Evolutionary conservation across 1,140 invertebrate species (phyloP), one percentile per base, ranked within the genome.

Genomic region (Wasmannia auropunctata): DNA sequence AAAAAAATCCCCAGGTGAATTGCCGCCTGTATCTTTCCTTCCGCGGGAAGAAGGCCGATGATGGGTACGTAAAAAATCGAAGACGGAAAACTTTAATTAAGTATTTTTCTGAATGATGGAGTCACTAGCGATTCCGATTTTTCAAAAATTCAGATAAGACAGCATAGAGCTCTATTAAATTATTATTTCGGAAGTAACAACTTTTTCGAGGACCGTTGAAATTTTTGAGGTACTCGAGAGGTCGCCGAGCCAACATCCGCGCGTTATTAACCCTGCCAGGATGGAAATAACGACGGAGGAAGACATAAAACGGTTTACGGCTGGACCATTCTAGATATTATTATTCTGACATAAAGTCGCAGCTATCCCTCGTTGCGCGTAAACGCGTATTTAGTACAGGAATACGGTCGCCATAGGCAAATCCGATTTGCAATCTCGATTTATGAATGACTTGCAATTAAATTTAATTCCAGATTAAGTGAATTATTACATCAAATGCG

Each of bases 321-420:
- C 31, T 43, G 75, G 6, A 19, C 56, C 31, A 49, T 62, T 43
- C 16, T 37, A n/a, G 51, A 74, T 74, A 88, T 85, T 79, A 88
- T 85, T 88, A 88, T 88, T 87, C 43, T n/a, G 49, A 16, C 51
- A 34, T 67, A 60, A 76, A 75, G n/a, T 76, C n/a, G 40, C 54
- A 37, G n/a, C 19, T 46, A 60, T n/a, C 54, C 25, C 37, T 76
- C 37, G 31, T 75, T 46, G n/a, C 40, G 16, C 70, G 34, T 49
- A 85, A 76, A 85, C 58, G 46, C 62, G 40, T 69, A 46, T 54
- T 54, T 67, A 67, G 49, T 3, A 34, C 37, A 56, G 51, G 14
- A 58, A 58, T 58, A 79, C 10, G 43, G 0, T 2, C 22, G n/a
- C 31, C 25, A 34, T 31, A 49, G 51, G 43, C 62, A 67, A 62